Percentiles rank a stretch among this genome's conserved stretches.
phyloP scores from a whole-genome alignment of 2,888 invertebrate genomes.

The Mythimna albipuncta region DNA sequence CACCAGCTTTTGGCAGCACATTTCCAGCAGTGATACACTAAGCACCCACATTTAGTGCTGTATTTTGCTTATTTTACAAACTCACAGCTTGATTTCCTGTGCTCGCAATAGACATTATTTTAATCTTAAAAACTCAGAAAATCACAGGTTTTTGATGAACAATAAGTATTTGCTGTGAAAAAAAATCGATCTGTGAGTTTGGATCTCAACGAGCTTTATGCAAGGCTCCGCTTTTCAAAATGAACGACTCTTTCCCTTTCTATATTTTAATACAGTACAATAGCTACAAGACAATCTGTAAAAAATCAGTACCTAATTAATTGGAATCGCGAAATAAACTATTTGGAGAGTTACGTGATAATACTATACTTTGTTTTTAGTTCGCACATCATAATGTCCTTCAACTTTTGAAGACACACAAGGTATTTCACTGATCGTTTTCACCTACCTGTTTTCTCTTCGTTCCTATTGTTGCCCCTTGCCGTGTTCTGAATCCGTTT shows the following conservation, averaged over 20 bases:
- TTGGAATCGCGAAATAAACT: conserved; percentile 23
- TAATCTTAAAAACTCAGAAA: not conserved
- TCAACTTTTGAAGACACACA: conserved; percentile 62
- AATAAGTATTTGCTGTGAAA: too few species aligned
- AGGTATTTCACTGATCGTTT: conserved; percentile 55
- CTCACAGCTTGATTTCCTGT: not conserved
- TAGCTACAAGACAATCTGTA: conserved; percentile 15
- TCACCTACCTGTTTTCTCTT: conserved; percentile 43
- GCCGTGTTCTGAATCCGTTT: conserved; percentile 25
- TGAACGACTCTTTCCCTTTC: conserved; percentile 16
- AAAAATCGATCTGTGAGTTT: conserved; percentile 10
- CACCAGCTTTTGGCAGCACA: conserved; percentile 42
- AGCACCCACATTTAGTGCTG: conserved; percentile 43
- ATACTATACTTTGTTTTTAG: conserved; percentile 59
- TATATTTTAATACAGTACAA: conserved; percentile 22
- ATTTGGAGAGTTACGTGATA: conserved; percentile 40
- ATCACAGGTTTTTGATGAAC: not conserved
- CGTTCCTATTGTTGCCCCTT: conserved; percentile 32
- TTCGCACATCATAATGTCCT: conserved; percentile 61
- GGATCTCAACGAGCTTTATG: conserved; percentile 10
- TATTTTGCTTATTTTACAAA: conserved; percentile 15
- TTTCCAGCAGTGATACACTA: conserved; percentile 40
- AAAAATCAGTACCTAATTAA: not conserved
- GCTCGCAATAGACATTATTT: not conserved
- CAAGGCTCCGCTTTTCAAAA: conserved; percentile 23